Conservation (phyloP, 2,113 vertebrate genomes). For the Oncorhynchus tshawytscha region DNA sequence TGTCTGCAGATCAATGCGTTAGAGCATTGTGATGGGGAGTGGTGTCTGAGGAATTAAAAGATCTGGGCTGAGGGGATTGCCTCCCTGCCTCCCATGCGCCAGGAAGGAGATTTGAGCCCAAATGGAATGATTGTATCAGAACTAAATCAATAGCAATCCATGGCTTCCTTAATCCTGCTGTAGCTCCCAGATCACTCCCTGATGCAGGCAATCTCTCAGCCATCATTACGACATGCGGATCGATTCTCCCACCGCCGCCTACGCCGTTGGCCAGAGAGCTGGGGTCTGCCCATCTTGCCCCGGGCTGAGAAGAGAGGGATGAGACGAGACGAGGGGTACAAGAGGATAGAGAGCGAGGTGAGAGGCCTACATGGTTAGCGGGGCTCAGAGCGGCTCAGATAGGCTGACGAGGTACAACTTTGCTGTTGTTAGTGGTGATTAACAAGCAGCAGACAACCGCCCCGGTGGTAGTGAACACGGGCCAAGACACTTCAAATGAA, state of each 20-base stretch:
- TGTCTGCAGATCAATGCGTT: slow-evolving; percentile 42
- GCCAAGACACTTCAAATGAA: background rate
- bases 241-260: slow-evolving; percentile 51
- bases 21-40: slow-evolving; percentile 38
- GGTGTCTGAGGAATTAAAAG: slow-evolving; percentile 66
- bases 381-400: slow-evolving; percentile 46
- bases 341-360: slow-evolving; percentile 20
- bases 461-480: slow-evolving; percentile 21
- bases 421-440: slow-evolving; percentile 60
- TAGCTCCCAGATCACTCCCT: slow-evolving; percentile 70
- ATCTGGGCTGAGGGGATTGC: slow-evolving; percentile 62
- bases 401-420: slow-evolving; percentile 31
- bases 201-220: slow-evolving; percentile 74
- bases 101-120: slow-evolving; percentile 73
- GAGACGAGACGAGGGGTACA: background rate
- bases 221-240: slow-evolving; percentile 71
- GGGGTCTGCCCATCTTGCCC: background rate
- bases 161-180: slow-evolving; percentile 75
- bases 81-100: slow-evolving; percentile 43
- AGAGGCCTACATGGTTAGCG: slow-evolving; percentile 35
- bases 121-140: slow-evolving; percentile 83
- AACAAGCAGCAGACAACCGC: slow-evolving; percentile 50
- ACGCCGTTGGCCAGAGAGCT: too few species aligned
- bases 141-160: slow-evolving; percentile 81
- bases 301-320: background rate